A percentile compares a stretch with the other conserved stretches of the same genome.
Evolutionary conservation across 2,888 invertebrate genomes (phyloP).

Genomic region (Idaea straminata): DNA sequence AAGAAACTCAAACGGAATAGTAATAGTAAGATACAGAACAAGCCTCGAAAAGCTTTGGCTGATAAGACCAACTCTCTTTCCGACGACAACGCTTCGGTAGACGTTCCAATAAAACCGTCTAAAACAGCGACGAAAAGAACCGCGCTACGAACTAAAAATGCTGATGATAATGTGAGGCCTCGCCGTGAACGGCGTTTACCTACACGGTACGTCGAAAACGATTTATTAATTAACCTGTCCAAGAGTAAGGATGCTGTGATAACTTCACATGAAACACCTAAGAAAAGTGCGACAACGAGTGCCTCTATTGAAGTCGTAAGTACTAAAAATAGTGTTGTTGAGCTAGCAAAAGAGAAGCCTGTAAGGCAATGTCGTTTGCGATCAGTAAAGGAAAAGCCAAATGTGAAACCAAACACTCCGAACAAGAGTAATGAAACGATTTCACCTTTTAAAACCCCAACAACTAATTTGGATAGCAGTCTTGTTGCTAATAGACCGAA

Average conservation of each 20-base stretch:
- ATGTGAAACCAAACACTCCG: conserved; percentile 9
- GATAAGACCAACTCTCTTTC: conserved; percentile 72
- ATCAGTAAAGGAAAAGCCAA: conserved; percentile 11
- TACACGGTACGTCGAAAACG: conserved; percentile 47
- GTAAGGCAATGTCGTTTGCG: conserved; percentile 14
- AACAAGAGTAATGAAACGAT: conserved; percentile 10
- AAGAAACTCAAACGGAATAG: conserved; percentile 37
- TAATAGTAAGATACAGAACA: conserved; percentile 35
- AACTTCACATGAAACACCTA: conserved; percentile 6
- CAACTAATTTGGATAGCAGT: conserved; percentile 41
- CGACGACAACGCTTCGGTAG: conserved; percentile 54
- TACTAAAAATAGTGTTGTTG: conserved; percentile 17
- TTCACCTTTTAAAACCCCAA: conserved; percentile 48
- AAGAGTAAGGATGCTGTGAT: conserved; percentile 32
- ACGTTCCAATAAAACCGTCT: conserved; percentile 30
- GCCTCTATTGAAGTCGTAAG: conserved; percentile 14
- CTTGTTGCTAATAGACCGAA: conserved; percentile 51
- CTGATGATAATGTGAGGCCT: conserved; percentile 33
- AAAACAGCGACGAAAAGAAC: conserved; percentile 25
- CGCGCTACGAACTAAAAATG: conserved; percentile 14
- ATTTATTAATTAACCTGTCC: conserved; percentile 39
- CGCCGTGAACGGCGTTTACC: conserved; percentile 56
- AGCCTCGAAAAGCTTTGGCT: conserved; percentile 52
- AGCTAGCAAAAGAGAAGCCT: conserved; percentile 3
- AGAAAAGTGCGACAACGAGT: conserved; percentile 5